A percentile compares a stretch with the other conserved stretches of the same genome.
Evolutionary conservation across 1,140 invertebrate genomes (phyloP).

Genomic region (Limonius californicus): DNA sequence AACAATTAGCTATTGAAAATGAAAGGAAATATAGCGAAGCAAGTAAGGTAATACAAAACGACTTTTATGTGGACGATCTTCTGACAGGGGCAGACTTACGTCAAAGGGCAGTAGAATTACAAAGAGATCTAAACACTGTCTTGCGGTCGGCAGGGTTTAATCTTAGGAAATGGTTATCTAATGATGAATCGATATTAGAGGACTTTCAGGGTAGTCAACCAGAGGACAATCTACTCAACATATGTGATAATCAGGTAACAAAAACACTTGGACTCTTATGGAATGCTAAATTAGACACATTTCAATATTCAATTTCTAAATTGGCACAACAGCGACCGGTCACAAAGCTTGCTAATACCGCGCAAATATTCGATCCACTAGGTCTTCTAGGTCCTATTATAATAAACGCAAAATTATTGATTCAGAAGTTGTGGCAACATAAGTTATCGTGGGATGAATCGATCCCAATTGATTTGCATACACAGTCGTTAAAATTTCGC

Average conservation of each 20-base stretch:
- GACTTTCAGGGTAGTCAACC: not conserved
- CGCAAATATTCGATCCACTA: too few species aligned
- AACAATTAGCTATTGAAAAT: conserved; percentile 34
- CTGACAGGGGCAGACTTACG: conserved; percentile 40
- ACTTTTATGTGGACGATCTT: conserved; percentile 52
- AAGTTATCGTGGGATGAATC: too few species aligned
- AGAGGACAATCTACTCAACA: not conserved
- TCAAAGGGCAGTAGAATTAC: conserved; percentile 8
- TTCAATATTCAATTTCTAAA: not conserved
- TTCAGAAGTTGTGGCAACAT: too few species aligned
- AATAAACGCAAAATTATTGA: too few species aligned
- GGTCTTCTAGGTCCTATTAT: too few species aligned
- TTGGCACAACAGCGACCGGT: not conserved
- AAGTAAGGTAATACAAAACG: conserved; percentile 33
- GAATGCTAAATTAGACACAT: not conserved
- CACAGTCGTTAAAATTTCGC: too few species aligned
- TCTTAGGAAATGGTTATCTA: conserved; percentile 36
- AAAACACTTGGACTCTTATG: not conserved
- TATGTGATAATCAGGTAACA: not conserved
- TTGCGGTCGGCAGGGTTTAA: conserved; percentile 28
- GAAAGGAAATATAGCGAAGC: conserved; percentile 29
- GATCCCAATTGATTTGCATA: too few species aligned
- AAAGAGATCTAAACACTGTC: conserved; percentile 23
- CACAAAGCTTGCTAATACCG: too few species aligned
- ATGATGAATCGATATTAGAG: conserved; percentile 15